Evolutionary conservation across 2,797 vertebrate species (phyloP), one percentile per base, ranked within the genome.

Genomic region (Varecia variegata): DNA sequence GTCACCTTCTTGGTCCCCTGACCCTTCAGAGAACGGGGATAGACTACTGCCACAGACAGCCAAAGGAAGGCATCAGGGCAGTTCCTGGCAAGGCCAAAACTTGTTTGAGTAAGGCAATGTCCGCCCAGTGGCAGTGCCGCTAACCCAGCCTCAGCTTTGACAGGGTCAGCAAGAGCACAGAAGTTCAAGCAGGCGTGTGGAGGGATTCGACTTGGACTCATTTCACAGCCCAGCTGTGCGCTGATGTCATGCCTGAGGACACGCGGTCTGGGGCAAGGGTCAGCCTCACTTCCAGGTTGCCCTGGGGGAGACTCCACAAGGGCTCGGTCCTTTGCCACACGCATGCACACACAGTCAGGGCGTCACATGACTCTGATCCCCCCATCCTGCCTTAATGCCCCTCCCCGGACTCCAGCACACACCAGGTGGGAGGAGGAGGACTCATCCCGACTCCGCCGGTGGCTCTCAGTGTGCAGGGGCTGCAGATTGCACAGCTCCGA

Each of bases 271-370:
- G 67, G 90, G 18, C 87, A 54, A 43, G 32, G 76, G 65, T 52
- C 32, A 14, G 32, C 38, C 70, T 73, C 15, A 20, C 0, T 4
- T 23, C 40, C 35, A 77, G 30, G 17, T 9, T 2, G 38, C 43
- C 52, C 45, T 2, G 4, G 2, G 38, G 62, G 38, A 62, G 32
- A 38, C 2, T 10, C 50, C 56, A 65, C 47, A 8, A 13, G 8
- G 27, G 79, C 14, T 60, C 11, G 0, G 6, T 47, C 83, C 47
- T 85, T 30, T 18, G 1, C 60, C 20, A 4, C 7, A 4, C 65
- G 21, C 17, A 2, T 9, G 11, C 27, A 4, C 14, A 8, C 35
- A 17, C 60, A n/a, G 7, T 12, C 0, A 0, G 5, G 9, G n/a
- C 25, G 32, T 74, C 11, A 10, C 20, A 47, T 54, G 23, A n/a